These are phyloP conservation scores for Drosophila kokeensis DNA, from an alignment of 2,888 invertebrate genomes.

Conservation along the genomic window DNA sequence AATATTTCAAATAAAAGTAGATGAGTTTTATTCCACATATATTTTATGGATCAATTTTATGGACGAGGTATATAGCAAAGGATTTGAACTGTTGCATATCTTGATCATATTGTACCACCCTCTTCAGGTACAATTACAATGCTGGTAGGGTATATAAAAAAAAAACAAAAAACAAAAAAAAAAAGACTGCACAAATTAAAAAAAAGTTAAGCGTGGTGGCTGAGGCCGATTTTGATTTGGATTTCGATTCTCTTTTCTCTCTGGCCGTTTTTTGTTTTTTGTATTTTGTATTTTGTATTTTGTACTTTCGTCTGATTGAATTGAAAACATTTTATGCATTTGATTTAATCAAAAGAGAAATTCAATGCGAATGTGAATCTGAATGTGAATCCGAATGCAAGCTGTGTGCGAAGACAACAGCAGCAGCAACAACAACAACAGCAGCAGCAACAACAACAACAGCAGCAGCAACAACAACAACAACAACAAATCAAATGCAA, in stretches of 20 bases:
- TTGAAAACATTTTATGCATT: slow-evolving; percentile 80
- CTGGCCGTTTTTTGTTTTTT: not conserved
- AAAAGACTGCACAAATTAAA: slow-evolving; percentile 52
- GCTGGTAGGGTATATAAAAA: slow-evolving; percentile 8
- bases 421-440: slow-evolving; percentile 17
- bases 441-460: not conserved
- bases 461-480: slow-evolving; percentile 11
- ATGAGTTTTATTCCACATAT: not conserved
- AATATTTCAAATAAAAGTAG: not conserved
- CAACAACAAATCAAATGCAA: slow-evolving; percentile 66
- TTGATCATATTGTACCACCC: not conserved
- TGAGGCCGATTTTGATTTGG: slow-evolving; percentile 44
- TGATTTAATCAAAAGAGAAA: slow-evolving; percentile 78
- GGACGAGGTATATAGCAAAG: not conserved
- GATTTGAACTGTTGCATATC: not conserved
- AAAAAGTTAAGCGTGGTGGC: slow-evolving; percentile 44
- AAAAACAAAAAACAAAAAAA: not conserved
- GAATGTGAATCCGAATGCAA: slow-evolving; percentile 51
- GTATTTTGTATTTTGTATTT: slow-evolving; percentile 5
- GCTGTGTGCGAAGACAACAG: slow-evolving; percentile 39
- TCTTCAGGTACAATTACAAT: not conserved
- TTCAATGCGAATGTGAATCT: slow-evolving; percentile 47
- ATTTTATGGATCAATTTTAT: not conserved
- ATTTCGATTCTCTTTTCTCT: slow-evolving; percentile 23
- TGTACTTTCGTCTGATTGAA: slow-evolving; percentile 55